A percentile compares a stretch with the other conserved stretches of the same genome.
Conservation (phyloP, 1,140 invertebrate species). For the Cyrtorhinus lividipennis region DNA sequence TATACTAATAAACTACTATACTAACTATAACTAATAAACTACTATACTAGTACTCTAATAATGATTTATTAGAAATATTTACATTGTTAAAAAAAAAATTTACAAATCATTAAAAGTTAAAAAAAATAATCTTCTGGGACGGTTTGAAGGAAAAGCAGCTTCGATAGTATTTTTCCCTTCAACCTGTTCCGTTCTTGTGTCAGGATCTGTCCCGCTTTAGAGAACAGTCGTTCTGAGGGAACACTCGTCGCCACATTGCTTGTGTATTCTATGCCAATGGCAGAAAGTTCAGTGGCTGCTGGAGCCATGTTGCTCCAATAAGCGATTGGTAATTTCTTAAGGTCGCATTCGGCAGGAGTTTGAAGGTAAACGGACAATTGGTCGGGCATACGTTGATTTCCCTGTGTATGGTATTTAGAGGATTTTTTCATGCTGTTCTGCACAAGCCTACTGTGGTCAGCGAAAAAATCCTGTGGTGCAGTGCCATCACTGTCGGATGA, state of each 20-base stretch:
- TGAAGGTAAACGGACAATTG: neutral
- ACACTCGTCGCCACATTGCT: neutral
- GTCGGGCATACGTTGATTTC: neutral
- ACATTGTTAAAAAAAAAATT: too few species aligned
- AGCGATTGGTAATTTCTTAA: neutral
- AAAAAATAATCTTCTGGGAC: neutral
- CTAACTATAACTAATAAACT: too few species aligned
- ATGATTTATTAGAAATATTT: too few species aligned
- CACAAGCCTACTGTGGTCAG: neutral
- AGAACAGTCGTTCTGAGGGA: too few species aligned
- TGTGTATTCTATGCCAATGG: neutral
- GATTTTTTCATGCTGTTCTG: conserved; percentile 5
- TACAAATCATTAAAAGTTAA: neutral
- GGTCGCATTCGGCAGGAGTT: neutral
- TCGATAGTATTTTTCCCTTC: neutral
- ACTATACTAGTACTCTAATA: too few species aligned
- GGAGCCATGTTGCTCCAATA: neutral
- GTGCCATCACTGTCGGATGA: neutral
- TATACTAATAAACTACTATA: too few species aligned
- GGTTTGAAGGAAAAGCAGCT: too few species aligned
- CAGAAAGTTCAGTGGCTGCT: neutral
- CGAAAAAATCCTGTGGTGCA: neutral
- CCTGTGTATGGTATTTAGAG: neutral
- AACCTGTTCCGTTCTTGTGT: neutral
- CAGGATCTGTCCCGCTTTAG: neutral